phyloP scores from a whole-genome alignment of 2,113 vertebrate species.

The Benitochromis conjunctus region DNA sequence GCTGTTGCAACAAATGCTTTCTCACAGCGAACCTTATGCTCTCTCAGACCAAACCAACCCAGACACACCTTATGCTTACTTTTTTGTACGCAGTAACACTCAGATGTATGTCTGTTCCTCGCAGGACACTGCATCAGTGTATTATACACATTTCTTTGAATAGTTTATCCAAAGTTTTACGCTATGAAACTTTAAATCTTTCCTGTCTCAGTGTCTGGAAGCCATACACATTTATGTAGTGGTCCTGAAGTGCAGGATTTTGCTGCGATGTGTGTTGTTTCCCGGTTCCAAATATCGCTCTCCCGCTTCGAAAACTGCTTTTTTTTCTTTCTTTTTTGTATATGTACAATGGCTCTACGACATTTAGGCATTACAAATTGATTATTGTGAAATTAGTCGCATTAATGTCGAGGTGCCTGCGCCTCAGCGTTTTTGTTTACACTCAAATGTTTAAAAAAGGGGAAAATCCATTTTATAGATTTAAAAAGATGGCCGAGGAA shows the following conservation, averaged over 20 bases:
- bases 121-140: not conserved
- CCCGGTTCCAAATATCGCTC: not conserved
- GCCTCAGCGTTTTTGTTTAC: not conserved
- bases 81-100: conserved; percentile 10
- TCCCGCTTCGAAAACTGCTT: not conserved
- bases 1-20: conserved; percentile 4
- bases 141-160: not conserved
- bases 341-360: not conserved
- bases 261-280: not conserved
- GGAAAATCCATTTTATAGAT: not conserved
- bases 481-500: not conserved
- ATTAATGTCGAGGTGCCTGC: not conserved
- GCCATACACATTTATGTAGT: not conserved
- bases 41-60: conserved; percentile 39
- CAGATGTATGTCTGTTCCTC: not conserved
- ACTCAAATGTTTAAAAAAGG: not conserved
- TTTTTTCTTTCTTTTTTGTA: not conserved
- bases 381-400: not conserved
- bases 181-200: not conserved
- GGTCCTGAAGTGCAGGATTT: not conserved
- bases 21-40: conserved; percentile 28
- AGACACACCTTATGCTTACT: conserved; percentile 23
- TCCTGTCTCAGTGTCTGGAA: not conserved
- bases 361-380: not conserved
- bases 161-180: conserved; percentile 1